Base-by-base conservation (phyloP, 2,113 vertebrate genomes). In the Morone chrysops region DNA sequence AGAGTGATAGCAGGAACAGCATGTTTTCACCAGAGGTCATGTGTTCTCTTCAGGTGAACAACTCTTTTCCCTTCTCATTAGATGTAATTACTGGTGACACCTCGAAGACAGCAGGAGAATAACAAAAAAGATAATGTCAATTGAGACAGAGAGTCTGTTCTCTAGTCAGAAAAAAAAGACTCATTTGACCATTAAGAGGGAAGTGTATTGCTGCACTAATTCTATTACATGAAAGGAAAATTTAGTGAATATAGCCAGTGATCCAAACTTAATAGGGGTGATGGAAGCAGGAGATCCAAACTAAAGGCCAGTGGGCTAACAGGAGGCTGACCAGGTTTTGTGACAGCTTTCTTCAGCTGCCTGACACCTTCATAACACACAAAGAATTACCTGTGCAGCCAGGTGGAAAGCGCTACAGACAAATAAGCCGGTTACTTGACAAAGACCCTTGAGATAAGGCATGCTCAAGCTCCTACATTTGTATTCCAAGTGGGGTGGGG, bases 251-350 rank as follows among this genome's bases (percentile, higher is more conserved):
- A 89, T 77, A 86, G 69, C 83, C 91, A 92, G 91, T 93, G 93
- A 94, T 94, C 93, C 92, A 82, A 70, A 89, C 88, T 81, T 94
- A 94, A 95, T 92, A 77, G 89, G 75, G 92, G 85, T 78, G 91
- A 85, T 70, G 48, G 83, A 86, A 82, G 68, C 54, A 76, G 84
- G 66, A 70, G 75, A 90, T 86, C 75, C 65, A 70, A 82, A 85
- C 79, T 82, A 78, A 90, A 85, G 87, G 87, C 83, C 83, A 89
- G 54, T 54, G 51, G 69, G 70, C 85, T 4, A 60, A 68, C 78
- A 70, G 72, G 68, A 81, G 63, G 71, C 69, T 60, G 74, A 69
- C 76, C 16, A 51, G 79, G 43, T 77, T 83, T 69, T 59, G 78
- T 88, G 89, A 86, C 83, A 75, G 77, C 74, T 75, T 79, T 67